phyloP scores from a whole-genome alignment of 1,140 invertebrate species.

The Drosophila sucinea region DNA sequence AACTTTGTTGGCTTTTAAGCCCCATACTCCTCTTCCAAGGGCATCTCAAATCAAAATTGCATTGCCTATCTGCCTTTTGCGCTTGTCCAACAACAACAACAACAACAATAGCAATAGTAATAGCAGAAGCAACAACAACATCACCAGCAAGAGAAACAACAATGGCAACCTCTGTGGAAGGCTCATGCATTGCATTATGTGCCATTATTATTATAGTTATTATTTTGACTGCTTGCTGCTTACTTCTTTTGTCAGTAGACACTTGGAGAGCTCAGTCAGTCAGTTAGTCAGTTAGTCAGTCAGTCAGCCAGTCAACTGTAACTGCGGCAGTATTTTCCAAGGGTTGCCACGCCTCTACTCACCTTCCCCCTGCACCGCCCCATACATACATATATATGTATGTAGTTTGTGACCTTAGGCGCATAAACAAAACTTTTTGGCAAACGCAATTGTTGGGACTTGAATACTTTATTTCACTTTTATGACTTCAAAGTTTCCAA shows the following conservation, averaged over 20 bases:
- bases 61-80: constrained; percentile 35
- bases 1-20: constrained; percentile 37
- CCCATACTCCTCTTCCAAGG: constrained; percentile 41
- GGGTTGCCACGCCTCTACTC: constrained; percentile 35
- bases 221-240: constrained; percentile 47
- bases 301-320: constrained; percentile 44
- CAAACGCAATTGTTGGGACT: constrained; percentile 50
- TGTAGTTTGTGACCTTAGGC: constrained; percentile 65
- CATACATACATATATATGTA: neutral
- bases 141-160: constrained; percentile 26
- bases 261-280: constrained; percentile 19
- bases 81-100: constrained; percentile 19
- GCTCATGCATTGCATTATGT: constrained; percentile 52
- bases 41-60: constrained; percentile 46
- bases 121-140: constrained; percentile 6
- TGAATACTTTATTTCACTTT: constrained; percentile 54
- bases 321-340: constrained; percentile 35
- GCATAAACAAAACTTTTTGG: constrained; percentile 68
- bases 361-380: neutral
- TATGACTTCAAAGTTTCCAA: constrained; percentile 51
- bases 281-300: constrained; percentile 34
- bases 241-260: constrained; percentile 6
- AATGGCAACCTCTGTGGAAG: constrained; percentile 42
- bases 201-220: constrained; percentile 69
- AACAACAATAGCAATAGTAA: constrained; percentile 6